Conservation (phyloP, 2,888 invertebrate genomes). For the Toxonevra muliebris region DNA sequence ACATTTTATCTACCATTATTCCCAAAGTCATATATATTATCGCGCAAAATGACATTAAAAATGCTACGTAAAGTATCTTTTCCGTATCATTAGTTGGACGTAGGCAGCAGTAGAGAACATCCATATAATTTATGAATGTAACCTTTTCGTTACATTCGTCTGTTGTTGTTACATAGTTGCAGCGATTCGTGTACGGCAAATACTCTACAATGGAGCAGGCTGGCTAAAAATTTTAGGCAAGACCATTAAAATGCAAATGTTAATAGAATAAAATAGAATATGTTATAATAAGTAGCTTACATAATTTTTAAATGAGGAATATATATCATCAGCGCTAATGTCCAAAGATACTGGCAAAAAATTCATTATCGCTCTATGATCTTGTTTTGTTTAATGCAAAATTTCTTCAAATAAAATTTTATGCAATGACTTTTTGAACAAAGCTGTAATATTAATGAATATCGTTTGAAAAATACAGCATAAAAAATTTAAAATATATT, state of each 20-base stretch:
- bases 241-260: too few species aligned
- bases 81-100: slow-evolving; percentile 40
- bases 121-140: slow-evolving; percentile 59
- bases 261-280: not conserved
- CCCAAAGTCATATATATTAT: slow-evolving; percentile 69
- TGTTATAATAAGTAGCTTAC: slow-evolving; percentile 26
- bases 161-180: slow-evolving; percentile 58
- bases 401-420: too few species aligned
- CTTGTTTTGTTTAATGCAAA: too few species aligned
- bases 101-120: slow-evolving; percentile 62
- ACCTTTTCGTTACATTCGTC: slow-evolving; percentile 52
- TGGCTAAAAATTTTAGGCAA: slow-evolving; percentile 31
- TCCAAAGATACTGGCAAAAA: too few species aligned
- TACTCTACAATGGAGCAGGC: slow-evolving; percentile 40
- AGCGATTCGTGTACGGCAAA: slow-evolving; percentile 51
- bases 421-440: too few species aligned
- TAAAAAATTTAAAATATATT: too few species aligned
- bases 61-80: slow-evolving; percentile 32
- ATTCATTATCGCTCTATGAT: too few species aligned
- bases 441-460: too few species aligned
- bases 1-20: slow-evolving; percentile 70
- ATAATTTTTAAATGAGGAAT: slow-evolving; percentile 32
- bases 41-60: slow-evolving; percentile 43
- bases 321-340: slow-evolving; percentile 24
- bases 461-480: too few species aligned